Conservation (phyloP, 2,888 invertebrate genomes). For the Alloscopus bannaensis region DNA sequence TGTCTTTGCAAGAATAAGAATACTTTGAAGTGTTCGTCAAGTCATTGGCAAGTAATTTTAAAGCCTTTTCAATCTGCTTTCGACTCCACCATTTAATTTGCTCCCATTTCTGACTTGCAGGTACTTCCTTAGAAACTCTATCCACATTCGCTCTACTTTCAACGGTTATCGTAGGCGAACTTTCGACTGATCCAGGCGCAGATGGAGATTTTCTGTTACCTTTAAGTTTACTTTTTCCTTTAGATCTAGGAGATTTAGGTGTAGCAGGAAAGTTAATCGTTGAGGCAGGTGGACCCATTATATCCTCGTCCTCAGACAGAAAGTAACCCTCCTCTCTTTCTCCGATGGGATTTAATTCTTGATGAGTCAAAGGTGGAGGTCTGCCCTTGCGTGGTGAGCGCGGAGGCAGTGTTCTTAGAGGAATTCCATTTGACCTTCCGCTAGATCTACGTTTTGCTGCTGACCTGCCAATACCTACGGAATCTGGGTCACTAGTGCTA, state of each 20-base stretch:
- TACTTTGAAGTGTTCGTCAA: conserved; percentile 51
- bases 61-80: conserved; percentile 67
- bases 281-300: conserved; percentile 37
- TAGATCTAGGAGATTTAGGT: conserved; percentile 23
- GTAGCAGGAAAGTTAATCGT: conserved; percentile 25
- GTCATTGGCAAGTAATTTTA: conserved; percentile 58
- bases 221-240: conserved; percentile 29
- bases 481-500: conserved; percentile 26
- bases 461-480: conserved; percentile 6
- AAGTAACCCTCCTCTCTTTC: conserved; percentile 62
- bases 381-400: conserved; percentile 57
- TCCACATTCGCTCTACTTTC: not conserved
- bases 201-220: conserved; percentile 38
- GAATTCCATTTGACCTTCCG: conserved; percentile 7
- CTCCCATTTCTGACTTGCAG: conserved; percentile 67
- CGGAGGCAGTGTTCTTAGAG: conserved; percentile 20
- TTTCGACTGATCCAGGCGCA: not conserved
- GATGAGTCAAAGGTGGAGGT: conserved; percentile 7
- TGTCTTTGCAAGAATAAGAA: conserved; percentile 57
- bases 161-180: not conserved
- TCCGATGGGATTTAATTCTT: conserved; percentile 28
- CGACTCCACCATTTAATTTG: conserved; percentile 68
- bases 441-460: conserved; percentile 37
- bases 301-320: conserved; percentile 64
- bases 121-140: conserved; percentile 31